A percentile compares a stretch with the other conserved stretches of the same genome.
Conservation (phyloP, 2,113 vertebrate species). For the Charadrius vociferus region DNA sequence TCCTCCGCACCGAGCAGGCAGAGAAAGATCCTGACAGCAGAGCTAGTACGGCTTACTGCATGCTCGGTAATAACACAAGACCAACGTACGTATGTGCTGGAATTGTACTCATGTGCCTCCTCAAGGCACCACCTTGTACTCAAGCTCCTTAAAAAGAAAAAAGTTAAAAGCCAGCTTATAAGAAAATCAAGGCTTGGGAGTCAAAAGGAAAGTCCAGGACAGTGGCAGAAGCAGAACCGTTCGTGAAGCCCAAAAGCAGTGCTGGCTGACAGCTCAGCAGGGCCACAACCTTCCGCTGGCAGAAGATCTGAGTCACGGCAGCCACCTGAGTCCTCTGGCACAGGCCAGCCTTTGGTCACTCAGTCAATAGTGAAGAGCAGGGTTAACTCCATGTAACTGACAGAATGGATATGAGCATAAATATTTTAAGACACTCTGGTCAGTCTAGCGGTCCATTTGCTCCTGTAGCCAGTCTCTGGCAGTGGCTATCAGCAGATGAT, state of each 20-base stretch:
- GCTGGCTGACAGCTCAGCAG: not conserved
- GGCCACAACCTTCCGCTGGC: not conserved
- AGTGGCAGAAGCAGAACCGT: not conserved
- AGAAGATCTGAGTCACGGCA: not conserved
- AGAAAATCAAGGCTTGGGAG: not conserved
- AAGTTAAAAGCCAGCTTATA: not conserved
- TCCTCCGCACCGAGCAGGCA: not conserved
- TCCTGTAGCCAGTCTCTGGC: not conserved
- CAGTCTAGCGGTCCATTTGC: not conserved
- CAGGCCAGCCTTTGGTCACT: not conserved
- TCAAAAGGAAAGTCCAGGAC: not conserved
- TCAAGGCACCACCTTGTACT: not conserved
- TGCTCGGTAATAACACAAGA: not conserved
- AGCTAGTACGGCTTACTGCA: not conserved
- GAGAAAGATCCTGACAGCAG: not conserved
- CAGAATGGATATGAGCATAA: not conserved
- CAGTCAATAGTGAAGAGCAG: not conserved
- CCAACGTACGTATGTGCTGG: not conserved
- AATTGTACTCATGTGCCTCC: not conserved
- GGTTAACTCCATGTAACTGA: not conserved
- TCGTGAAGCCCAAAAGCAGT: not conserved
- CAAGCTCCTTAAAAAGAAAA: not conserved
- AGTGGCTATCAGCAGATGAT: not conserved
- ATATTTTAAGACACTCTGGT: not conserved
- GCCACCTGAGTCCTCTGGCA: not conserved